Percentiles rank a stretch among this genome's conserved stretches.
These are phyloP conservation scores for Drosophila diplacantha DNA, from an alignment of 2,888 invertebrate species.

Conservation along the genomic window DNA sequence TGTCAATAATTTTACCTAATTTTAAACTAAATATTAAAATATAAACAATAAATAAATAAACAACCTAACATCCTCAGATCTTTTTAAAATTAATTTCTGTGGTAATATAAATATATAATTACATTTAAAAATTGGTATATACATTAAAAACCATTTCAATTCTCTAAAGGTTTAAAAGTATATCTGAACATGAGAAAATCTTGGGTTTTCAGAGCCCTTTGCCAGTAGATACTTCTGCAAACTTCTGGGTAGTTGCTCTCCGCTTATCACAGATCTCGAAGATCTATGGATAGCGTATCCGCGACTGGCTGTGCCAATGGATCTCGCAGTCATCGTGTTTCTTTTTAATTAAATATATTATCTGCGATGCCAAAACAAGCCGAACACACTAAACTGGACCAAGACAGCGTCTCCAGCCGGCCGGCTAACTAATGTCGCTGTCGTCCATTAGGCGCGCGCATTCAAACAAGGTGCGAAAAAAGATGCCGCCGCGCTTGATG, in stretches of 20 bases:
- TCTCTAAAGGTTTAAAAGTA: neutral
- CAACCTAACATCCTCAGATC: neutral
- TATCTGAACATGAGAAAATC: conserved; percentile 6
- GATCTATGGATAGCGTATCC: conserved; percentile 21
- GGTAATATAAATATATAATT: neutral
- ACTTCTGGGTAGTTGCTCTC: conserved; percentile 8
- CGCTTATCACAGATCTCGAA: conserved; percentile 1
- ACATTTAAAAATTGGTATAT: neutral
- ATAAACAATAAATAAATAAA: neutral
- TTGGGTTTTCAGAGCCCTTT: neutral
- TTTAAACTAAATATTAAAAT: neutral
- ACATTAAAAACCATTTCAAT: neutral
- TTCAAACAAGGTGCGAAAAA: conserved; percentile 73
- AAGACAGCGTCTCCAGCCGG: conserved; percentile 34
- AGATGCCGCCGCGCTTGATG: conserved; percentile 69
- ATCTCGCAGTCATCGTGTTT: conserved; percentile 31
- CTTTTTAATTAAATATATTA: conserved; percentile 48
- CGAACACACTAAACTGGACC: conserved; percentile 38
- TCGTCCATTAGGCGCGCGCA: conserved; percentile 71
- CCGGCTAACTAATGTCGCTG: conserved; percentile 69
- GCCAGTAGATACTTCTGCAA: conserved; percentile 5
- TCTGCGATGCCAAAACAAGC: conserved; percentile 39
- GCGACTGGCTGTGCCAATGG: conserved; percentile 16
- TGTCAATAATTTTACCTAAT: neutral
- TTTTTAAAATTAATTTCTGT: neutral